Base-by-base conservation (phyloP, 2,797 vertebrate species). In the Rhodeus uyekii region DNA sequence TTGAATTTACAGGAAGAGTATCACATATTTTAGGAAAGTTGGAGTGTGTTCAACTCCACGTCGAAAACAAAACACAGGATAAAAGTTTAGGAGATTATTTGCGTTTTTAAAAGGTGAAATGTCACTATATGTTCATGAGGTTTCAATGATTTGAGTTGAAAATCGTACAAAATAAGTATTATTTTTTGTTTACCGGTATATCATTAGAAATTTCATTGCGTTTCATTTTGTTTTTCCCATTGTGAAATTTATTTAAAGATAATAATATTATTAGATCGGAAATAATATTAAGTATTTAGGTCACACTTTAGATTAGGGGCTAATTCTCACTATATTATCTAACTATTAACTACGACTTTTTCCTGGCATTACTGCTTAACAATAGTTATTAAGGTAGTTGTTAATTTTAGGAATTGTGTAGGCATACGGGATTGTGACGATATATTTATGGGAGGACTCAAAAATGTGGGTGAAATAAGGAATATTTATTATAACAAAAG, bases 11-110 rank as follows among this genome's bases (percentile, higher is more conserved):
- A 68, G 73, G 61, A 78, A 27, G 60, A 75, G 27, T 14, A 39
- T 55, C 5, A 67, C 36, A 24, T 14, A 16, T 72, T 72, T 71
- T 38, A 18, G 34, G 24, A 44, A 18, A 34, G 19, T 29, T n/a
- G 68, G 48, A 39, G 38, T 65, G 22, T 65, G 67, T 83, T 32
- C 83, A 86, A 80, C 55, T 64, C 61, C 32, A 53, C 42, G 50
- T 69, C 13, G 10, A 14, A 61, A 53, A 48, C 8, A 38, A 18
- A 5, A 32, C 27, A 18, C 12, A 16, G 5, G 60, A 46, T 13
- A 36, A 61, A 38, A 1, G 22, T 38, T 32, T 18, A 78, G 55
- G 12, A 67, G 55, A 24, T 19, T 10, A 75, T 72, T 72, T 46
- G 36, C 18, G 48, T 18, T 19, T 32, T 34, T 36, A 32, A 22